phyloP scores from a whole-genome alignment of 2,797 vertebrate genomes.

The Loriculus beryllinus region DNA sequence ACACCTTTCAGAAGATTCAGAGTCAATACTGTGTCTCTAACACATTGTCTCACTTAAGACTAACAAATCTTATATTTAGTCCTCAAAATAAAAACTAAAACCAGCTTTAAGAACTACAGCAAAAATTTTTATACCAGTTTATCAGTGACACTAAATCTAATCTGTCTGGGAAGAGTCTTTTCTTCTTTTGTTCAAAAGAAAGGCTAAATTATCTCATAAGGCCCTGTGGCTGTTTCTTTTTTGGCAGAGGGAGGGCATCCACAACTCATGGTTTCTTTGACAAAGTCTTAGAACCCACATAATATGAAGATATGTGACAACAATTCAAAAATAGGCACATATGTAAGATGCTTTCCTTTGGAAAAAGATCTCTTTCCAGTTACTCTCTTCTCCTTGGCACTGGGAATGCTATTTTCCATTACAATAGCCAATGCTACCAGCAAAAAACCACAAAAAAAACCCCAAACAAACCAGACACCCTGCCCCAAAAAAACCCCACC shows the following conservation, averaged over 20 bases:
- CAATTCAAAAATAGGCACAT: constrained; percentile 34
- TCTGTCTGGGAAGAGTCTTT: background rate
- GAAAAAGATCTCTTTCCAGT: constrained; percentile 8
- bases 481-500: background rate
- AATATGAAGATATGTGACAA: background rate
- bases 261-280: background rate
- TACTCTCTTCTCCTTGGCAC: constrained; percentile 37
- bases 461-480: background rate
- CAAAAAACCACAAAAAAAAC: too few relatives aligned
- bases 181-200: background rate
- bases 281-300: constrained; percentile 11
- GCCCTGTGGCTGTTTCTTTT: background rate
- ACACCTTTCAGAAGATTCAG: background rate
- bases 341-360: constrained; percentile 17
- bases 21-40: background rate
- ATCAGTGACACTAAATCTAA: background rate
- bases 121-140: background rate
- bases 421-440: background rate
- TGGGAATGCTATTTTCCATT: constrained; percentile 27
- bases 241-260: background rate
- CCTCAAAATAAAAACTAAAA: background rate
- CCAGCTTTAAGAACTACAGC: background rate
- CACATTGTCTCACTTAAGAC: background rate
- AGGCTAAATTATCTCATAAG: background rate
- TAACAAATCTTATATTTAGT: background rate